Base-by-base conservation (phyloP, 2,797 vertebrate species). In the Chaunax sp. region DNA sequence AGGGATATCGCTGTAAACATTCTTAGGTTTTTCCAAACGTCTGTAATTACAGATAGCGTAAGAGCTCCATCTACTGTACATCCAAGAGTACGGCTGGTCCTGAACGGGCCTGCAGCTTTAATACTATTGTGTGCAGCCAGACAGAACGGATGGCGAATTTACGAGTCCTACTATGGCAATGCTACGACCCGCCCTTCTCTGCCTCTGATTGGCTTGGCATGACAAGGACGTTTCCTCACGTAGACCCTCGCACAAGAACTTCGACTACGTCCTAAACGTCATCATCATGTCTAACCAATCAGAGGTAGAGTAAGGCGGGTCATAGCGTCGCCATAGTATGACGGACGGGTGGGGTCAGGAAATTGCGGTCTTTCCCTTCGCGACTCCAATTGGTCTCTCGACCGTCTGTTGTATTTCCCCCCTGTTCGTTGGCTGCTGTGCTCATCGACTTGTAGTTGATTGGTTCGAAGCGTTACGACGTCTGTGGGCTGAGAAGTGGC, bases 401-500 rank as follows among this genome's bases (percentile, higher is more conserved):
- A 4, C 18, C 10, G 2, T 16, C 28, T 13, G 13, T 22, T 69
- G 25, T 56, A 74, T 49, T 15, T 1, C 2, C 18, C 6, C 5
- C 0, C 23, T 5, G 0, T 14, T 57, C 78, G 92, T 92, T 94
- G 92, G 93, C 63, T 53, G 49, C 10, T 16, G 13, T 4, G 1
- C 40, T 67, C 65, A 81, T 5, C 64, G 22, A 3, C 69, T 65
- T 5, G 26, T 49, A 20, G 19, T 0, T n/a, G 44, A 93, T 91
- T 89, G 89, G 91, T 4, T 23, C 12, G 64, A 30, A 78, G 30
- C 50, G 13, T 2, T 73, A 30, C 69, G 78, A 41, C 66, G 46
- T 46, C 45, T 60, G 83, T 84, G 61, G 80, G 71, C 86, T 84
- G 89, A 89, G 89, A 82, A 83, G 74, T 80, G 37, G 78, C 75